A percentile compares a stretch with the other conserved stretches of the same genome.
These are phyloP conservation scores for Chaenogobius annularis DNA, from an alignment of 2,113 vertebrate species.

Conservation along the genomic window DNA sequence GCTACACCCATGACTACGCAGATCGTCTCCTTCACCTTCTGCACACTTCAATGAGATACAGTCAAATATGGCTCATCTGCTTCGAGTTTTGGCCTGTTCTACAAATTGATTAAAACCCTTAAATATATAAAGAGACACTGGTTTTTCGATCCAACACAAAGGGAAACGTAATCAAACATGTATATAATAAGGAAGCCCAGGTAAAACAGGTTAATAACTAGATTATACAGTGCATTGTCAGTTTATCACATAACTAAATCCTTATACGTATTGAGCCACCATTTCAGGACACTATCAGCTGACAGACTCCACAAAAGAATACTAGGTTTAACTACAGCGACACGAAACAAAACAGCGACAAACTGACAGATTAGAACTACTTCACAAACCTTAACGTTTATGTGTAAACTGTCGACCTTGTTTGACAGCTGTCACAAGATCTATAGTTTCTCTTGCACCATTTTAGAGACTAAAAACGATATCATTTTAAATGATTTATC, in stretches of 20 bases:
- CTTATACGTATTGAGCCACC: background rate
- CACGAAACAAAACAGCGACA: background rate
- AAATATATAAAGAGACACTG: background rate
- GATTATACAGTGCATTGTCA: background rate
- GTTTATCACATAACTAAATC: background rate
- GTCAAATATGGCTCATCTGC: conserved; percentile 1
- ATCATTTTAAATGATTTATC: background rate
- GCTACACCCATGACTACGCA: background rate
- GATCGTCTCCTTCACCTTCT: background rate
- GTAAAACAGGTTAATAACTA: background rate
- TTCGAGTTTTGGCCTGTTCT: background rate
- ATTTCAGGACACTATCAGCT: conserved; percentile 2
- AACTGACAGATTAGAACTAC: background rate
- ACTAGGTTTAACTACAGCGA: background rate
- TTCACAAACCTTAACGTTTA: background rate
- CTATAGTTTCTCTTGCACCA: conserved; percentile 68
- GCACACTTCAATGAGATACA: background rate
- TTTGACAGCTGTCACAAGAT: conserved; percentile 69
- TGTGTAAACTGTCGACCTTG: conserved; percentile 60
- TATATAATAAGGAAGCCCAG: background rate
- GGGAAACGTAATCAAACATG: background rate
- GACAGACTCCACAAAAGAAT: background rate
- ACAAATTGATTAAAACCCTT: background rate
- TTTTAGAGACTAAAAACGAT: background rate
- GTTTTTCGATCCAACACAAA: background rate